A percentile compares a stretch with the other conserved stretches of the same genome.
Conservation (phyloP, 1,140 invertebrate genomes). For the Adoxophyes honmai region DNA sequence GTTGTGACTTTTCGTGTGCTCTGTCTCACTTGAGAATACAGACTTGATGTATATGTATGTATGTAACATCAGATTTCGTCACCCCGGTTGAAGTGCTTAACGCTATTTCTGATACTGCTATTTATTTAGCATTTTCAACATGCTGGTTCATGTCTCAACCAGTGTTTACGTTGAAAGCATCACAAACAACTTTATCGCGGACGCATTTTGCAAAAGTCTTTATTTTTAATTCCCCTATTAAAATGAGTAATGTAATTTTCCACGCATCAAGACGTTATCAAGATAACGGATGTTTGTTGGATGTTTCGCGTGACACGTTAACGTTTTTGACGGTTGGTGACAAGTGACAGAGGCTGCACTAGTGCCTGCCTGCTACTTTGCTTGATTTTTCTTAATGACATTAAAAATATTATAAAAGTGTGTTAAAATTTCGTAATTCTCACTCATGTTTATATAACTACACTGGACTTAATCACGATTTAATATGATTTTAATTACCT, state of each 20-base stretch:
- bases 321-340: not conserved
- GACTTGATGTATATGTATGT: too few relatives aligned
- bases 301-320: not conserved
- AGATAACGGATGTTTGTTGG: not conserved
- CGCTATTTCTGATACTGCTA: too few relatives aligned
- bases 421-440: too few relatives aligned
- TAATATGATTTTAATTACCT: too few relatives aligned
- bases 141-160: not conserved
- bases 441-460: too few relatives aligned
- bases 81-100: too few relatives aligned
- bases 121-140: not conserved
- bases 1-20: not conserved
- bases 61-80: not conserved
- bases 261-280: constrained; percentile 1
- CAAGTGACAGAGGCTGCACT: not conserved
- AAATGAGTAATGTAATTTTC: not conserved
- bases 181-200: not conserved
- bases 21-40: too few relatives aligned
- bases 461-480: too few relatives aligned
- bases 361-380: too few relatives aligned
- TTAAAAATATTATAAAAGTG: too few relatives aligned
- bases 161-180: not conserved
- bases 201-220: constrained; percentile 2
- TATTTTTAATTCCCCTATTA: constrained; percentile 6
- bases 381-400: too few relatives aligned